Conservation (phyloP, 2,113 vertebrate species). For the Xenopus borealis region DNA sequence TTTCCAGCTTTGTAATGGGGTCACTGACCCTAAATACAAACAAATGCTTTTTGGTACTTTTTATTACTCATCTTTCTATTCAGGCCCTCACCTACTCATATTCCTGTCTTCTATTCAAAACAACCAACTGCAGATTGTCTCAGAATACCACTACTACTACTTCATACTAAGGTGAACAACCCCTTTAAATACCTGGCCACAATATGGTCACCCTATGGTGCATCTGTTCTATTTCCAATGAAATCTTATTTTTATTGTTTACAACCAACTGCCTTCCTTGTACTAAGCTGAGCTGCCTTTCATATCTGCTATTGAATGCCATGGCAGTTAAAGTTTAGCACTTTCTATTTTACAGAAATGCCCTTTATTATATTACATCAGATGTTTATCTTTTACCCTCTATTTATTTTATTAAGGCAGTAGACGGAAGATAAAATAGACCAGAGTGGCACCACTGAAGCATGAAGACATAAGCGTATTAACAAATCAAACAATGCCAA, state of each 20-base stretch:
- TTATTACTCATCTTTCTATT: too few species aligned
- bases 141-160: too few species aligned
- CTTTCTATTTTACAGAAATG: background rate
- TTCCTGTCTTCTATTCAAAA: too few species aligned
- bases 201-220: background rate
- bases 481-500: conserved; percentile 56
- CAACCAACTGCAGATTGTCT: too few species aligned
- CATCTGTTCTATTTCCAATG: too few species aligned
- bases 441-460: background rate
- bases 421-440: conserved; percentile 14
- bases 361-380: background rate
- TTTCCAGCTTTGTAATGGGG: too few species aligned
- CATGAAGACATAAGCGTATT: conserved; percentile 43
- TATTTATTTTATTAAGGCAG: conserved; percentile 8
- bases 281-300: background rate
- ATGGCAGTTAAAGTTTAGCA: background rate
- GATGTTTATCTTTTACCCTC: background rate
- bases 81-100: too few species aligned
- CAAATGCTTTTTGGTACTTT: too few species aligned
- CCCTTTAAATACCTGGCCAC: background rate
- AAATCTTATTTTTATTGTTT: background rate
- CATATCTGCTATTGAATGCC: background rate
- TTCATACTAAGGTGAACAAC: too few species aligned
- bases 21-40: too few species aligned
- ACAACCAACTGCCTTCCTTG: background rate